Evolutionary conservation across 2,888 invertebrate genomes (phyloP), one percentile per base, ranked within the genome.

Genomic region (Pheosia tremula): DNA sequence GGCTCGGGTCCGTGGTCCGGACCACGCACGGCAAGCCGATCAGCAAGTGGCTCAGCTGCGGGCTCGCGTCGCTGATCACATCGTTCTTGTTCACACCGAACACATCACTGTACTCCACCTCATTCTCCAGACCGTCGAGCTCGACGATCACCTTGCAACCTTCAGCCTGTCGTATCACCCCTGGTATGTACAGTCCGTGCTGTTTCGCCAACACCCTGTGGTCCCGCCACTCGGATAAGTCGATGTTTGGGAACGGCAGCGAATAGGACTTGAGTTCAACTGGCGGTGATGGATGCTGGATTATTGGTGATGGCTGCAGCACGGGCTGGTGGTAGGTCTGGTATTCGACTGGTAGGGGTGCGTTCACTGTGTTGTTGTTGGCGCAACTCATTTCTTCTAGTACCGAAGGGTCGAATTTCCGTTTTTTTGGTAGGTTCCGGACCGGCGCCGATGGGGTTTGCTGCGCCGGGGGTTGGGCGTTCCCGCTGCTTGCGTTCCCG

Each of bases 51-150:
- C 96, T 96, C 78, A 96, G 95, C 81, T 96, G 97, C 45, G 99
- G 99, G 89, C 98, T 97, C 74, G 98, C 98, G 87, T 99, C 99
- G 81, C 98, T 96, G 79, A 99, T 98, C 84, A 99, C 96, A 89
- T 98, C 97, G 89, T 96, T 97, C 83, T 96, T 96, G 78, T 97
- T 96, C 74, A 94, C 94, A 77, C 96, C 96, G 74, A 98, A 95
- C 71, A 98, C 96, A 87, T 97, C 97, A 84, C 93, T 94, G 82
- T 96, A 98, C 79, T 95, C 94, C 71, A 96, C 94, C 64, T 96
- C 95, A 68, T 95, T 95, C 74, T 96, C 96, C 67, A 95, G 95
- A 50, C 96, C 96, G 89, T 98, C 98, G 75, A 98, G 95, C 83
- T 97, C 96, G 52, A 98, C 97, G 71, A 96, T 95, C 78, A 98